phyloP scores from a whole-genome alignment of 2,797 vertebrate genomes.

The Xyrichtys novacula region DNA sequence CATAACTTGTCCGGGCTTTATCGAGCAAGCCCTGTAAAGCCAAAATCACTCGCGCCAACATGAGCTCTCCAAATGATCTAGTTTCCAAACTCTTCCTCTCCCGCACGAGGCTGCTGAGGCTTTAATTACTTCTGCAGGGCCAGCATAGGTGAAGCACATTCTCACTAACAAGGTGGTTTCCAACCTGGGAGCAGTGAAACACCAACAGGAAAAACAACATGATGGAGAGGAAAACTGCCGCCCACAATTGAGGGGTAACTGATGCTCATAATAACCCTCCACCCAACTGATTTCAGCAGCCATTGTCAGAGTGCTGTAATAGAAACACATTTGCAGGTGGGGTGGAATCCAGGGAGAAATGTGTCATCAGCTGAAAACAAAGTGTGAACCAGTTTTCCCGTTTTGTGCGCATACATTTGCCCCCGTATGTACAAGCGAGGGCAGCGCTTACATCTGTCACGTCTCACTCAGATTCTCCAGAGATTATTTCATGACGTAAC shows the following conservation, averaged over 20 bases:
- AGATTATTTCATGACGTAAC: slow-evolving; percentile 18
- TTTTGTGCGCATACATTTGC: slow-evolving; percentile 30
- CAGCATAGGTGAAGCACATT: slow-evolving; percentile 72
- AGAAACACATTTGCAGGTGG: slow-evolving; percentile 47
- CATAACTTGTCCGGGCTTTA: slow-evolving; percentile 40
- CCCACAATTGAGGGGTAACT: slow-evolving; percentile 51
- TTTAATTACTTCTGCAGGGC: slow-evolving; percentile 77
- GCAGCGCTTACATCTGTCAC: slow-evolving; percentile 9
- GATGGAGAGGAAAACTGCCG: slow-evolving; percentile 47
- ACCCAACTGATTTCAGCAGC: slow-evolving; percentile 59
- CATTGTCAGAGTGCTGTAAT: slow-evolving; percentile 55
- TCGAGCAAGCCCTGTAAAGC: slow-evolving; percentile 50
- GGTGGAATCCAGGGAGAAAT: slow-evolving; percentile 41
- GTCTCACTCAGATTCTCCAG: slow-evolving; percentile 9
- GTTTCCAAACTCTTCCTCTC: slow-evolving; percentile 57
- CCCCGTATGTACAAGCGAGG: slow-evolving; percentile 20
- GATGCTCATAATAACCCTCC: slow-evolving; percentile 51
- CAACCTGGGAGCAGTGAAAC: slow-evolving; percentile 64
- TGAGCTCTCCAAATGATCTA: slow-evolving; percentile 65
- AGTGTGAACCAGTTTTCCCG: slow-evolving; percentile 57
- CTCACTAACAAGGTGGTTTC: slow-evolving; percentile 77
- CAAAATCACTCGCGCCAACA: slow-evolving; percentile 57
- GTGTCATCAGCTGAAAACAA: slow-evolving; percentile 64
- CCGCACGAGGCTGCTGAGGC: slow-evolving; percentile 42
- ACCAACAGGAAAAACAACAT: slow-evolving; percentile 65